phyloP scores from a whole-genome alignment of 35 echinoderm and acorn worm species.

The Amphiura filiformis region DNA sequence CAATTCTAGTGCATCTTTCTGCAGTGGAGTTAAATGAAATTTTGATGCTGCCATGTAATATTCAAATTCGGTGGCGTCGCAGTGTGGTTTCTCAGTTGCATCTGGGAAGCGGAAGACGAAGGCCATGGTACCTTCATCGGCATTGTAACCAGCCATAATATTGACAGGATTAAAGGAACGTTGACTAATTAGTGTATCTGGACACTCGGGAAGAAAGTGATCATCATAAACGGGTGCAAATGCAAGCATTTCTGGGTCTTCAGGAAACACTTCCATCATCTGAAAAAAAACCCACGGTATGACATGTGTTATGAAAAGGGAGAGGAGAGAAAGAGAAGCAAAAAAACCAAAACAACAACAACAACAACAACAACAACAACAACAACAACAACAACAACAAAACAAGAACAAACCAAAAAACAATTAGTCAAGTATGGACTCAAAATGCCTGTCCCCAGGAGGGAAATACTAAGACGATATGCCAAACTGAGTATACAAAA shows the following conservation, averaged over 20 bases:
- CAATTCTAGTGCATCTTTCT: constrained; percentile 28
- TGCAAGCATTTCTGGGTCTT: constrained; percentile 22
- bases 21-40: constrained; percentile 38
- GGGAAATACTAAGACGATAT: no score
- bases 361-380: no score
- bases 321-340: no score
- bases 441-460: background rate
- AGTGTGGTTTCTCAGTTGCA: constrained; percentile 28
- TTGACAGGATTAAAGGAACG: constrained; percentile 61
- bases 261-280: background rate
- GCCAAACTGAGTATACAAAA: no score
- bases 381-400: no score
- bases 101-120: constrained; percentile 31
- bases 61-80: constrained; percentile 29
- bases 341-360: no score
- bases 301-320: background rate
- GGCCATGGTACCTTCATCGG: constrained; percentile 72
- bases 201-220: constrained; percentile 55
- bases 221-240: constrained; percentile 63
- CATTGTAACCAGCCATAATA: constrained; percentile 54
- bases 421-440: background rate
- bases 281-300: background rate
- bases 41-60: constrained; percentile 31
- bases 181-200: constrained; percentile 29
- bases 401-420: background rate